Base-by-base conservation (phyloP, 2,797 vertebrate genomes). In the Danio kyathit region DNA sequence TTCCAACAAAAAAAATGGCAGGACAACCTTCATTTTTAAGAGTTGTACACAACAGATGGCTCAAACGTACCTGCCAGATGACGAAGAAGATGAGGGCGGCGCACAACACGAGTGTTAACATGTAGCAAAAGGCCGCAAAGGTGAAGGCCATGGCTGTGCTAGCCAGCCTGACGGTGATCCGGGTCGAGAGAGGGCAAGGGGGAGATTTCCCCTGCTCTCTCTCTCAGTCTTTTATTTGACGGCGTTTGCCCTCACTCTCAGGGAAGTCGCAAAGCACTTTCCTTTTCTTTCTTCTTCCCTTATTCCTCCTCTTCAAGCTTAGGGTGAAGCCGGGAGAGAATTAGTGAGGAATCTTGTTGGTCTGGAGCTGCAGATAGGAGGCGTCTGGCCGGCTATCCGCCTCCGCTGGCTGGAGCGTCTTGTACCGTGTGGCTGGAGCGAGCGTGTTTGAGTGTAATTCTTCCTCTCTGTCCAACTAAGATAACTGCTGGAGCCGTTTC, bases 21-120 rank as follows among this genome's bases (percentile, higher is more conserved):
- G 29, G 29, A 29, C 29, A 29, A 29, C 29, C 29, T 29, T 29
- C 1, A 29, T 29, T 29, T 29, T 29, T 29, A 29, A 29, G 29
- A 29, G 29, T 29, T 29, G 1, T 29, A 29, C 29, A 82, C 46
- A 64, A 21, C 51, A 77, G 63, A 66, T 19, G 2, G 21, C 52
- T 41, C 4, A 5, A 11, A 89, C 93, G 91, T 90, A 95, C 94
- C 91, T 92, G 94, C 91, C 94, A 98, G 90, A 98, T 98, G 91
- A 98, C 93, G 88, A 97, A 95, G 95, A 97, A 96, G 96, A 98
- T 93, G 94, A 98, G 93, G 52, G 96, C 92, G 64, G 96, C 94
- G 88, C 96, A 91, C 92, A 98, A 90, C 72, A 95, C 94, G 84
- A 95, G 87, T 79, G 94, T 95, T 81, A 95, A 93, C 94, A 95